phyloP scores from a whole-genome alignment of 2,113 vertebrate genomes.

The Stigmatopora argus region DNA sequence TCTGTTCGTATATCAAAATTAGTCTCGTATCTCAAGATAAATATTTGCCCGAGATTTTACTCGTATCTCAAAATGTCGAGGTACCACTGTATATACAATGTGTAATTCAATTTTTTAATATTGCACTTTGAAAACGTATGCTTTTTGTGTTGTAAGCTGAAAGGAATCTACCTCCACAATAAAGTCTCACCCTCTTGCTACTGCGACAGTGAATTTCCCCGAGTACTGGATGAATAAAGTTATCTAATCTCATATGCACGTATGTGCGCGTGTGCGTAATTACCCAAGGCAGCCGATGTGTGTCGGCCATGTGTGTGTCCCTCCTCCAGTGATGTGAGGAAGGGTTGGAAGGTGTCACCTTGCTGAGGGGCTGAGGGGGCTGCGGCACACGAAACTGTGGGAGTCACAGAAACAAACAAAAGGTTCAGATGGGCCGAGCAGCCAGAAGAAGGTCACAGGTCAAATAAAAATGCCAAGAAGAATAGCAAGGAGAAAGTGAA shows the following conservation, averaged over 20 bases:
- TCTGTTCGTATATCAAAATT: no score
- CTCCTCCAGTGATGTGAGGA: slow-evolving; percentile 68
- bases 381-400: slow-evolving; percentile 71
- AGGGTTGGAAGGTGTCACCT: slow-evolving; percentile 49
- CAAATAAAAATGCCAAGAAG: slow-evolving; percentile 21
- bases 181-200: no score
- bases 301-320: slow-evolving; percentile 59
- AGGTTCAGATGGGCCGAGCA: slow-evolving; percentile 30
- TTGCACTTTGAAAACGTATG: no score
- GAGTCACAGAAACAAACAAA: slow-evolving; percentile 36
- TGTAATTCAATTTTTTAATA: no score
- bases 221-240: background rate
- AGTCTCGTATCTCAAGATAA: no score
- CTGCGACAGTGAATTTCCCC: no score
- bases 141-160: no score
- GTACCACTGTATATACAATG: no score
- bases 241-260: background rate
- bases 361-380: slow-evolving; percentile 59
- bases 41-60: no score
- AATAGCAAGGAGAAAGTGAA: slow-evolving; percentile 24
- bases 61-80: no score
- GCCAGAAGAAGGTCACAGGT: slow-evolving; percentile 41
- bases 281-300: slow-evolving; percentile 70
- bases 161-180: no score
- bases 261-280: slow-evolving; percentile 24